Evolutionary conservation across 2,888 invertebrate species (phyloP).

Genomic region (Erebia ligea): DNA sequence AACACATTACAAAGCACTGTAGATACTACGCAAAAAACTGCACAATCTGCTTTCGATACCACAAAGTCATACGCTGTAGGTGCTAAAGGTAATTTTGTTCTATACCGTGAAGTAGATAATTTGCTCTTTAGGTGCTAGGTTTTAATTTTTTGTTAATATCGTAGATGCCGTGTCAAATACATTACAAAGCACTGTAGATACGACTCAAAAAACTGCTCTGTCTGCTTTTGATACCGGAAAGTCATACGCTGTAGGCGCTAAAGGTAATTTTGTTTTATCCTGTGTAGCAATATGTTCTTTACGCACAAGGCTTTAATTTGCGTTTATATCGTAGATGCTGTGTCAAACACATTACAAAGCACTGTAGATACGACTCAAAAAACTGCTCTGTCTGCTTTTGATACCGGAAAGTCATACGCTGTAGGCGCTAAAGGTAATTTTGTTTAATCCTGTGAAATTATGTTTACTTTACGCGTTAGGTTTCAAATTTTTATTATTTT

Average conservation of each 20-base stretch:
- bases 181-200: slow-evolving; percentile 57
- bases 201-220: slow-evolving; percentile 53
- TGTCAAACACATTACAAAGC: slow-evolving; percentile 41
- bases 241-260: slow-evolving; percentile 58
- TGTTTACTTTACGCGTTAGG: background rate
- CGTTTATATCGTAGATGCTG: slow-evolving; percentile 47
- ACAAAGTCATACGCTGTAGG: slow-evolving; percentile 58
- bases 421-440: slow-evolving; percentile 32
- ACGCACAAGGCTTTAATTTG: background rate
- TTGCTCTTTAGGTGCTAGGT: background rate
- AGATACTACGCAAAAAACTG: slow-evolving; percentile 54
- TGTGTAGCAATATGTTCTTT: background rate
- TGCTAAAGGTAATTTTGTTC: slow-evolving; percentile 50
- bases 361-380: slow-evolving; percentile 52
- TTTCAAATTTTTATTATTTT: slow-evolving; percentile 13
- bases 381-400: slow-evolving; percentile 54
- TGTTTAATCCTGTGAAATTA: too few species aligned
- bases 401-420: slow-evolving; percentile 42
- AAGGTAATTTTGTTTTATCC: slow-evolving; percentile 43
- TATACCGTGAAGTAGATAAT: background rate
- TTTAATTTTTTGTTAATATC: slow-evolving; percentile 33
- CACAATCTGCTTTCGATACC: slow-evolving; percentile 56
- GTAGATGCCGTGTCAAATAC: slow-evolving; percentile 64
- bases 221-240: slow-evolving; percentile 60
- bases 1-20: slow-evolving; percentile 58